These are phyloP conservation scores for Monoplex corrugatus DNA, from an alignment of 2,888 invertebrate genomes.

Conservation along the genomic window DNA sequence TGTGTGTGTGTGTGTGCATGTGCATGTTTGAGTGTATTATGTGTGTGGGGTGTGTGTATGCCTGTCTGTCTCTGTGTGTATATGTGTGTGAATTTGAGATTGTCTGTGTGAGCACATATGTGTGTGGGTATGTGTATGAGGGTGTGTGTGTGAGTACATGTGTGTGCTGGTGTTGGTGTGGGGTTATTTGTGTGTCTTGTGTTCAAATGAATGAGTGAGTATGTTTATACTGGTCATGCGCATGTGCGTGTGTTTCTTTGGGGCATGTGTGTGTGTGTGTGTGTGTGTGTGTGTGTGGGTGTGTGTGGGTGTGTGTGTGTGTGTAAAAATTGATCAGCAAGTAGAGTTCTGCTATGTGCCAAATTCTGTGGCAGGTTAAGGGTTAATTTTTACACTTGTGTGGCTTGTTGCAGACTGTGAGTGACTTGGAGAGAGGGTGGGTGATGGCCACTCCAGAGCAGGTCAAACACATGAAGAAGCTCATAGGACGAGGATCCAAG, in stretches of 20 bases:
- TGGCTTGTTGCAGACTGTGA: constrained; percentile 84
- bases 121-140: no score
- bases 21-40: no score
- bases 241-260: not conserved
- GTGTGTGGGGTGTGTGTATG: constrained; percentile 67
- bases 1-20: not conserved
- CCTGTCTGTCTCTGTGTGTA: not conserved
- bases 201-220: no score
- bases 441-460: constrained; percentile 88
- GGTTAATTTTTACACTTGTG: no score
- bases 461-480: constrained; percentile 86
- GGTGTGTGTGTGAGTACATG: no score
- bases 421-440: constrained; percentile 94
- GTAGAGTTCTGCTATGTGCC: not conserved
- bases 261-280: not conserved
- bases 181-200: not conserved
- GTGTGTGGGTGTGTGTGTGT: not conserved
- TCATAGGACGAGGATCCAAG: constrained; percentile 90
- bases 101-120: constrained; percentile 27
- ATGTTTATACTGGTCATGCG: not conserved
- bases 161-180: no score
- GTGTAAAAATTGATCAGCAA: not conserved
- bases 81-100: no score
- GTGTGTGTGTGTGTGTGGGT: no score
- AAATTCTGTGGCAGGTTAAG: not conserved